Conservation (phyloP, 2,113 vertebrate genomes). For the Muntiacus reevesi region DNA sequence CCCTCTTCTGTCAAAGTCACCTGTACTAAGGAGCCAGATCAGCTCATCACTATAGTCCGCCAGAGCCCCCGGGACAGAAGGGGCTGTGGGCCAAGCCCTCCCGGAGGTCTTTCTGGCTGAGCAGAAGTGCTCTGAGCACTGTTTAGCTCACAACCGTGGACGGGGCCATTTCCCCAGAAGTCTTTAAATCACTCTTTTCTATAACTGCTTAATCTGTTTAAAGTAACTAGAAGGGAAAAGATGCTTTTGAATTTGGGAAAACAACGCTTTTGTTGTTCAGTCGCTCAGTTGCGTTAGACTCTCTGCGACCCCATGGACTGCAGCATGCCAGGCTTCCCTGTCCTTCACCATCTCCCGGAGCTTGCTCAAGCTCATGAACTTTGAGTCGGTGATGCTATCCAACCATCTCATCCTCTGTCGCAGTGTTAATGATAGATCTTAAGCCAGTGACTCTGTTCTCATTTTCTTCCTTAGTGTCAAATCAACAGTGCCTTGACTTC, state of each 20-base stretch:
- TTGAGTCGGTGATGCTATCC: background rate
- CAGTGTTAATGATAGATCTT: background rate
- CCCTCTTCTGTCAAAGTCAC: background rate
- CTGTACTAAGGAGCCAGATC: background rate
- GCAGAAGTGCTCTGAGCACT: background rate
- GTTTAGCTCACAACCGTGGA: background rate
- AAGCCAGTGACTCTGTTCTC: background rate
- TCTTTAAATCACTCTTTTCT: background rate
- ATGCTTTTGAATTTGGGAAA: background rate
- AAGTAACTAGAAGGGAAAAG: background rate
- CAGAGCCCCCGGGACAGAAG: background rate
- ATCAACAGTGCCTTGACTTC: slow-evolving; percentile 98
- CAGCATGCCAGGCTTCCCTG: background rate
- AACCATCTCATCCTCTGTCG: background rate
- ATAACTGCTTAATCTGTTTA: background rate
- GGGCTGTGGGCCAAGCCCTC: background rate
- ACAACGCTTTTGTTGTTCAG: background rate
- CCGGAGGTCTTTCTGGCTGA: accelerated
- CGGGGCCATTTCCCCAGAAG: background rate
- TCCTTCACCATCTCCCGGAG: background rate
- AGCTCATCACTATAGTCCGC: background rate
- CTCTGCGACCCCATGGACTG: background rate
- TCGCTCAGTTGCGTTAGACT: background rate
- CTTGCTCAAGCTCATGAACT: background rate
- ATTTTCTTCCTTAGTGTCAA: slow-evolving; percentile 87